These are phyloP conservation scores for Dysmachus trigonus DNA, from an alignment of 2,888 invertebrate genomes.

Conservation along the genomic window DNA sequence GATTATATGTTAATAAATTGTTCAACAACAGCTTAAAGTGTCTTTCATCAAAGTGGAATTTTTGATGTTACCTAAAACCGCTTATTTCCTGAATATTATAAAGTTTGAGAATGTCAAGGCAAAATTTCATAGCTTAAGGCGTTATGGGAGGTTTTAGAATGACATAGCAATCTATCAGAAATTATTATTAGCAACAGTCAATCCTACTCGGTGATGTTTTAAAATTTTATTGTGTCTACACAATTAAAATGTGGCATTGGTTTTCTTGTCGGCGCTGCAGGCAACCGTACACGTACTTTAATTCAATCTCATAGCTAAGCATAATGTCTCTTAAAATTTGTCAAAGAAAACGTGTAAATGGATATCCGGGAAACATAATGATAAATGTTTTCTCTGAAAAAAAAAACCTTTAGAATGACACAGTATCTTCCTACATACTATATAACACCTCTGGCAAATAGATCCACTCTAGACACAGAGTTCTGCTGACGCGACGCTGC, in stretches of 20 bases:
- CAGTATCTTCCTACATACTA: background rate
- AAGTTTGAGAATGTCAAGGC: background rate
- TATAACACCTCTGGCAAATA: background rate
- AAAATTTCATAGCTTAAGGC: background rate
- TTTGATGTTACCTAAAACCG: background rate
- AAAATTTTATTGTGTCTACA: background rate
- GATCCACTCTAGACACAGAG: background rate
- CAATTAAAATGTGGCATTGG: background rate
- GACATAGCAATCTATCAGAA: background rate
- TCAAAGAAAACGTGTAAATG: background rate
- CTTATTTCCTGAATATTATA: background rate
- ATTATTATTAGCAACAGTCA: background rate
- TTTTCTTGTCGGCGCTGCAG: background rate
- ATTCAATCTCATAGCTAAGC: too few relatives aligned
- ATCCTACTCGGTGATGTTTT: background rate
- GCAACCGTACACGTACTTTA: background rate
- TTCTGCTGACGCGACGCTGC: background rate
- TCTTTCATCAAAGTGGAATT: background rate
- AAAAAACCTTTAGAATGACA: background rate
- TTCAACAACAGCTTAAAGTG: background rate
- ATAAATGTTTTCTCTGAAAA: background rate
- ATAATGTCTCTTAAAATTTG: background rate
- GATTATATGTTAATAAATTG: background rate
- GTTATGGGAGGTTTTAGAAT: background rate
- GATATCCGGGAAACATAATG: background rate